Conservation (phyloP, 2,113 vertebrate genomes). For the Alectura lathami region DNA sequence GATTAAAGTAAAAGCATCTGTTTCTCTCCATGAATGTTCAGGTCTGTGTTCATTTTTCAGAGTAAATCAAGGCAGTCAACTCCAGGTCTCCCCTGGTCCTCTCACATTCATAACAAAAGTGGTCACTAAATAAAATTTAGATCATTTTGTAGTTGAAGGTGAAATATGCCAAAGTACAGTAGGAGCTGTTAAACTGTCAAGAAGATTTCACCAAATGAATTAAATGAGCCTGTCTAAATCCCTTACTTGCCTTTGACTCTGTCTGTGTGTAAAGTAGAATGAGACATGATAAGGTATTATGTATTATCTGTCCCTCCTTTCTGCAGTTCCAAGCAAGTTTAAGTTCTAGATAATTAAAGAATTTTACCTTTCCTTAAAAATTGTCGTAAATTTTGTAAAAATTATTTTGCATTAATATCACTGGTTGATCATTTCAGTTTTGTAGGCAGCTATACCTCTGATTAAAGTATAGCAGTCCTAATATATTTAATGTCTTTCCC, state of each 20-base stretch:
- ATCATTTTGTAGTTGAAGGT: background rate
- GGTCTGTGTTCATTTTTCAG: background rate
- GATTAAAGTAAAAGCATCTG: background rate
- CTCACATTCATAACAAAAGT: background rate
- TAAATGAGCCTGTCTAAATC: background rate
- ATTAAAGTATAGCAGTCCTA: background rate
- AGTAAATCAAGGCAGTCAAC: background rate
- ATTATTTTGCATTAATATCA: background rate
- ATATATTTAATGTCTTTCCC: background rate
- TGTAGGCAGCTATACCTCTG: background rate
- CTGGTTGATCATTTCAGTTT: background rate
- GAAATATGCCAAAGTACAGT: background rate
- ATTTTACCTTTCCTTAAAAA: background rate
- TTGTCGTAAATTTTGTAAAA: too few relatives aligned
- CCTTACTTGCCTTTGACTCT: background rate
- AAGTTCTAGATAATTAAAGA: background rate
- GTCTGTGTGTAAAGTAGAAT: background rate
- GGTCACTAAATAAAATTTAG: background rate
- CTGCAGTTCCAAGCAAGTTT: background rate
- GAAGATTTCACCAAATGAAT: background rate
- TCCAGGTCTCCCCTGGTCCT: background rate
- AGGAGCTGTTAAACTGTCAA: background rate
- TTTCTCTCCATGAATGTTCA: background rate
- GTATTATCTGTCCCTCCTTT: background rate
- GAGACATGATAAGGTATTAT: background rate